Evolutionary conservation across 2,888 invertebrate species (phyloP).

Genomic region (Ashinkailepas kermadecensis): DNA sequence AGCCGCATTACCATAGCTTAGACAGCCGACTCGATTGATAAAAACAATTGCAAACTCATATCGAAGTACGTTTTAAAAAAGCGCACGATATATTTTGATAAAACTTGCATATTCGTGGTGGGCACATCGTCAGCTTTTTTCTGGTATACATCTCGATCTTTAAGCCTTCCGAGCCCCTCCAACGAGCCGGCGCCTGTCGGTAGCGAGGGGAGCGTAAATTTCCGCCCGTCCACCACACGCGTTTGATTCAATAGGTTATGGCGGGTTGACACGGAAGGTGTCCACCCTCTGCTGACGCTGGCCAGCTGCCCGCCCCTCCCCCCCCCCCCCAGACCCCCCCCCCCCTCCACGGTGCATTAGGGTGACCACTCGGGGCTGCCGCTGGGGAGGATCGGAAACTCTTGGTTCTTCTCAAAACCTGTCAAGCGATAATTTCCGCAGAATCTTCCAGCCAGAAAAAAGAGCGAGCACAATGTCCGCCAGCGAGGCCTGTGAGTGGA

Average conservation of each 20-base stretch:
- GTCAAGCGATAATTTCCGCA: conserved; percentile 3
- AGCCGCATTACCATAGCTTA: no score
- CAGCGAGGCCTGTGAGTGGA: no score
- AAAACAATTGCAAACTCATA: no score
- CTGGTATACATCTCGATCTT: no score
- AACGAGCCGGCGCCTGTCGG: no score
- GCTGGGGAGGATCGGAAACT: not conserved
- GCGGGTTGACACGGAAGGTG: conserved; percentile 9
- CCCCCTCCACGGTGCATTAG: not conserved
- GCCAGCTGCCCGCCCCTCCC: not conserved
- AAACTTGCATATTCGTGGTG: no score
- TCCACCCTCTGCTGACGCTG: conserved; percentile 5
- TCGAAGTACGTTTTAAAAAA: no score
- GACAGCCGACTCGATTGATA: no score
- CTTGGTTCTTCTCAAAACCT: conserved; percentile 20
- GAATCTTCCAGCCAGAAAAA: not conserved
- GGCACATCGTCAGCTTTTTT: no score
- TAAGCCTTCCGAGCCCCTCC: no score
- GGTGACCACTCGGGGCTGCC: not conserved
- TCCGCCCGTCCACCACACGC: not conserved
- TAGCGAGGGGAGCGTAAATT: not conserved
- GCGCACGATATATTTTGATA: no score
- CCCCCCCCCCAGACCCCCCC: not conserved
- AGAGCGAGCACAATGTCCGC: no score
- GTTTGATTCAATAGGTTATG: conserved; percentile 21